A percentile compares a stretch with the other conserved stretches of the same genome.
Evolutionary conservation across 2,797 vertebrate species (phyloP).

Genomic region (Arnoldichthys spilopterus): DNA sequence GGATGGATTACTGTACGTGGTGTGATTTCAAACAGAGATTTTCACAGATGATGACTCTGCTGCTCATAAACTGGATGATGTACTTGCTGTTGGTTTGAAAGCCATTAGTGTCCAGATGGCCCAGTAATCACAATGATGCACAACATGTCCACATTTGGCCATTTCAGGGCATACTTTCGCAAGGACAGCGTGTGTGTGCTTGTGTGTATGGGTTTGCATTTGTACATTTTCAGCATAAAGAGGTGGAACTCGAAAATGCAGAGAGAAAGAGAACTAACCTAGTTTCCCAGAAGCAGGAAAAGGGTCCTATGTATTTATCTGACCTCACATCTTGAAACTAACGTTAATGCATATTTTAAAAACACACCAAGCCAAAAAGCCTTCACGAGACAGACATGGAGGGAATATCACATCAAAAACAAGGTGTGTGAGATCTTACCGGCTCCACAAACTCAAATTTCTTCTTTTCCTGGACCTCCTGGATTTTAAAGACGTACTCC

Average conservation of each 20-base stretch:
- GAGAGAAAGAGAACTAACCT: too few species aligned
- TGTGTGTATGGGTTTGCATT: background rate
- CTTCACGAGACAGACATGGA: too few species aligned
- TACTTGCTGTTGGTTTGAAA: slow-evolving; percentile 23
- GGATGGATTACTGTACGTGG: too few species aligned
- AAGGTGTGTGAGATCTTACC: slow-evolving; percentile 76
- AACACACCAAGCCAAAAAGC: too few species aligned
- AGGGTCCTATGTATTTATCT: background rate
- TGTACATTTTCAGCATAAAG: background rate
- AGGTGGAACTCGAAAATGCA: too few species aligned
- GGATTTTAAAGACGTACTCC: slow-evolving; percentile 98
- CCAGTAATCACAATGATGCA: slow-evolving; percentile 15
- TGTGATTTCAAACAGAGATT: background rate
- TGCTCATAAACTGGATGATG: slow-evolving; percentile 20
- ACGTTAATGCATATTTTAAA: too few species aligned
- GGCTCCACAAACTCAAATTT: slow-evolving; percentile 99
- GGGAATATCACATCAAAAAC: background rate
- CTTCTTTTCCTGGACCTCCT: slow-evolving; percentile 98
- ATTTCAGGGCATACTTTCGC: background rate
- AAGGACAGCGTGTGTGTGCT: background rate
- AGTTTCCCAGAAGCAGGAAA: too few species aligned
- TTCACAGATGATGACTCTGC: slow-evolving; percentile 19
- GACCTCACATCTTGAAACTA: too few species aligned
- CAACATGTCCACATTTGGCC: background rate
- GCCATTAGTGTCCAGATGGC: slow-evolving; percentile 31